Percentiles rank a stretch among this genome's conserved stretches.
Evolutionary conservation across 2,113 vertebrate species (phyloP).

Genomic region (Pseudopipra pipra): DNA sequence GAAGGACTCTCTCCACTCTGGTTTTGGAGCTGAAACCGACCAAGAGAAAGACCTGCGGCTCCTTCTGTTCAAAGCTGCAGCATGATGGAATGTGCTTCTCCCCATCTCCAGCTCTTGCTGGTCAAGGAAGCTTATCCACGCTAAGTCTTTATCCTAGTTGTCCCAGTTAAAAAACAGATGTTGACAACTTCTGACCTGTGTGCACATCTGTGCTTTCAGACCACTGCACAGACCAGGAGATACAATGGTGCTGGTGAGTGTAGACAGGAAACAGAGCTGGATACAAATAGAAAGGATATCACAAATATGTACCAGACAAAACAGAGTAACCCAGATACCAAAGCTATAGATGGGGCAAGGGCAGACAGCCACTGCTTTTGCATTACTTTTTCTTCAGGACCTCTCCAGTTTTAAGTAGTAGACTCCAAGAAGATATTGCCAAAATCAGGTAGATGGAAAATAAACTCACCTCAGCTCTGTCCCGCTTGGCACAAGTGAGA

Average conservation of each 20-base stretch:
- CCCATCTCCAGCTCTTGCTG: fast-evolving
- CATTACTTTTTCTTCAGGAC: neutral
- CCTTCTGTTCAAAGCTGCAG: neutral
- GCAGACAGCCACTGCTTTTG: neutral
- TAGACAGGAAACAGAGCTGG: neutral
- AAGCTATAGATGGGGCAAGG: neutral
- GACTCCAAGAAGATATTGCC: neutral
- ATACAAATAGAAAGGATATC: neutral
- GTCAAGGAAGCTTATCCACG: neutral
- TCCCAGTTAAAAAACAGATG: neutral
- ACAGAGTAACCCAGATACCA: neutral
- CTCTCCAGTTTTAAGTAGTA: neutral
- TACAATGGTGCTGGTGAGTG: neutral
- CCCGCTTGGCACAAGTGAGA: neutral
- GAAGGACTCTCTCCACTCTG: neutral
- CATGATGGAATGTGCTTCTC: fast-evolving
- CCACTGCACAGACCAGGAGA: neutral
- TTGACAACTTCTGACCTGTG: neutral
- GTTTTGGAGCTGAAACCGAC: neutral
- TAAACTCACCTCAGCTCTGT: neutral
- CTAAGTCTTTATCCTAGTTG: neutral
- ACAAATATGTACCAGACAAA: neutral
- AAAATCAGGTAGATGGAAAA: neutral
- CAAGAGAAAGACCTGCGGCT: neutral
- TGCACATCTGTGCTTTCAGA: neutral